Evolutionary conservation across 2,888 invertebrate genomes (phyloP).

Genomic region (Cyclophora albipunctata): DNA sequence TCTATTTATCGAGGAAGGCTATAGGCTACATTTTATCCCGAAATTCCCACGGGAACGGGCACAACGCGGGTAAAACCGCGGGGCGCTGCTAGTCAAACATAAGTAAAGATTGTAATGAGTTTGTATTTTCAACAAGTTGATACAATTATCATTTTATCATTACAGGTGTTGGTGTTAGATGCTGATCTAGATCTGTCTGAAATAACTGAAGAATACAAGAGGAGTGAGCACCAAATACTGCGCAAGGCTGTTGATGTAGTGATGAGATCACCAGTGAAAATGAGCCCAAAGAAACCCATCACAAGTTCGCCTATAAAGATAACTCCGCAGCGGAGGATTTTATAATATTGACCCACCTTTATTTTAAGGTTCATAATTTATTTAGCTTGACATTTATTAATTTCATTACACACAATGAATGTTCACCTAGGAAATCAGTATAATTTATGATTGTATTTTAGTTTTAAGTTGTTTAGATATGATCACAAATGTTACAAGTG

Average conservation of each 20-base stretch:
- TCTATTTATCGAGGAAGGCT: no score
- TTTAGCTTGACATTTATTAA: constrained; percentile 10
- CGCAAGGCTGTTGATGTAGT: constrained; percentile 66
- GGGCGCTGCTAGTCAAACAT: no score
- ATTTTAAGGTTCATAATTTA: constrained; percentile 12
- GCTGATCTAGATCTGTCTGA: constrained; percentile 79
- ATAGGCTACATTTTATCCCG: no score
- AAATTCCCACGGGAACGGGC: no score
- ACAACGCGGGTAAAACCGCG: no score
- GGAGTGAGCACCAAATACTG: constrained; percentile 73
- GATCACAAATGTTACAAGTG: neutral
- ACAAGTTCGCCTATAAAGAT: constrained; percentile 56
- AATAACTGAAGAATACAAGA: constrained; percentile 79
- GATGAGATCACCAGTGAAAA: constrained; percentile 63
- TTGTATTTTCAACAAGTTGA: no score
- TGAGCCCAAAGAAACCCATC: constrained; percentile 66
- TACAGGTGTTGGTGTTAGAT: constrained; percentile 80
- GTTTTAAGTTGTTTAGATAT: constrained; percentile 6
- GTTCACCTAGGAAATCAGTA: neutral
- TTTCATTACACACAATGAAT: constrained; percentile 2
- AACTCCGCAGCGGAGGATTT: constrained; percentile 48
- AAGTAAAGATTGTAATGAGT: no score
- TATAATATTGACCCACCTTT: constrained; percentile 33
- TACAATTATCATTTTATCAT: constrained; percentile 1
- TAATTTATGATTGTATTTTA: neutral